Conservation (phyloP, 2,113 vertebrate species). For the Myotis davidii region DNA sequence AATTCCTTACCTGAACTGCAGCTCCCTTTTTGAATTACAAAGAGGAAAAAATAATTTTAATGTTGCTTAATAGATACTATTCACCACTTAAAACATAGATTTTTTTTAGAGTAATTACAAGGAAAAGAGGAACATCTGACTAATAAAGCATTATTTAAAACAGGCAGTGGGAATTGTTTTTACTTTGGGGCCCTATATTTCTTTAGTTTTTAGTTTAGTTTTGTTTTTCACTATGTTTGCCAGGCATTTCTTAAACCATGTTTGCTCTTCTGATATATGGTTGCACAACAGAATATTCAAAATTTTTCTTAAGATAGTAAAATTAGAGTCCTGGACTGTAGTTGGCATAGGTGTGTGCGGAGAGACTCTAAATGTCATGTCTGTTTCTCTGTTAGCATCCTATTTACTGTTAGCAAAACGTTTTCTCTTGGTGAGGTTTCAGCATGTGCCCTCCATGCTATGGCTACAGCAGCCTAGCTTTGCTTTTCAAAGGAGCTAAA, state of each 20-base stretch:
- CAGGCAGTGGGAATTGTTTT: background rate
- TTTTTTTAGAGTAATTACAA: background rate
- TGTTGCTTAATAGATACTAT: conserved; percentile 24
- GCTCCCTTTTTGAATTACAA: background rate
- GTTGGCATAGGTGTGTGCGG: background rate
- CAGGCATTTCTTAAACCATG: background rate
- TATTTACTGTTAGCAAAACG: background rate
- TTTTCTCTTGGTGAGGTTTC: background rate
- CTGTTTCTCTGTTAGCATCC: background rate
- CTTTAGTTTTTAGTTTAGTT: background rate
- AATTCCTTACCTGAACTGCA: conserved; percentile 23
- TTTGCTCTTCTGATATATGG: background rate
- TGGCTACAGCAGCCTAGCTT: background rate
- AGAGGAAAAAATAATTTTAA: conserved; percentile 22
- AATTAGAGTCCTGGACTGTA: background rate
- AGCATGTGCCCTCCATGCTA: background rate
- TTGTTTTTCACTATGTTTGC: background rate
- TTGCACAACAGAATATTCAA: background rate
- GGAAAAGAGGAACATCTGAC: background rate
- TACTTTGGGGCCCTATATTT: background rate
- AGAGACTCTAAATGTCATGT: background rate
- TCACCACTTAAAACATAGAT: background rate
- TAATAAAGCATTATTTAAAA: conserved; percentile 19
- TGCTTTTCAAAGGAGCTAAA: conserved; percentile 26
- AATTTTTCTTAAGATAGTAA: conserved; percentile 41